phyloP scores from a whole-genome alignment of 2,888 invertebrate species.

The Diaperis boleti region DNA sequence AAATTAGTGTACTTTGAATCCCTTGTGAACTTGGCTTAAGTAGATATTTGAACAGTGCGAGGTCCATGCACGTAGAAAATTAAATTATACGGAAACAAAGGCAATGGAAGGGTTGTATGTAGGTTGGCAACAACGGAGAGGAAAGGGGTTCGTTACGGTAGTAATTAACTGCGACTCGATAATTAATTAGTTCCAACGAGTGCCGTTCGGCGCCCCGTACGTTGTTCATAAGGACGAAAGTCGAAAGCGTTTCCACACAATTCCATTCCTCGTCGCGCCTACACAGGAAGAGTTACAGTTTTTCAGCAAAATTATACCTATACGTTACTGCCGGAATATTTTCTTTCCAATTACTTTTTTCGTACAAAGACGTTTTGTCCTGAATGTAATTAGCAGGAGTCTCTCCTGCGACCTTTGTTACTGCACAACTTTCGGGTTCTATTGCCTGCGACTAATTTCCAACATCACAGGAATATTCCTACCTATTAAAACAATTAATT shows the following conservation, averaged over 20 bases:
- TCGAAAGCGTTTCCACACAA: conserved; percentile 25
- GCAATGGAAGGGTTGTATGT: conserved; percentile 49
- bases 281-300: conserved; percentile 39
- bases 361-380: conserved; percentile 19
- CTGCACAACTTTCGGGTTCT: conserved; percentile 2
- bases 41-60: conserved; percentile 37
- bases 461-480: conserved; percentile 16
- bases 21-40: conserved; percentile 23
- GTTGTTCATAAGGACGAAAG: conserved; percentile 32
- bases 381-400: conserved; percentile 22
- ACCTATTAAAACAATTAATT: conserved; percentile 31
- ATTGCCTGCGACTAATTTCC: conserved; percentile 11
- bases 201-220: conserved; percentile 59
- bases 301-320: conserved; percentile 47
- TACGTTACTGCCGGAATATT: conserved; percentile 52
- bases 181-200: conserved; percentile 66
- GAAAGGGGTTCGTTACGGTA: conserved; percentile 61
- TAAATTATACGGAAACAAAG: conserved; percentile 64
- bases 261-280: conserved; percentile 2
- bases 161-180: conserved; percentile 66
- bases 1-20: too few species aligned
- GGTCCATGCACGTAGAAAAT: conserved; percentile 60
- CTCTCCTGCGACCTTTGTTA: conserved; percentile 6
- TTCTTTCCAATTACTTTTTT: conserved; percentile 48
- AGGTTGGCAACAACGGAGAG: conserved; percentile 53